These are phyloP conservation scores for Eumerus sabulonum DNA, from an alignment of 2,888 invertebrate species.

Conservation along the genomic window DNA sequence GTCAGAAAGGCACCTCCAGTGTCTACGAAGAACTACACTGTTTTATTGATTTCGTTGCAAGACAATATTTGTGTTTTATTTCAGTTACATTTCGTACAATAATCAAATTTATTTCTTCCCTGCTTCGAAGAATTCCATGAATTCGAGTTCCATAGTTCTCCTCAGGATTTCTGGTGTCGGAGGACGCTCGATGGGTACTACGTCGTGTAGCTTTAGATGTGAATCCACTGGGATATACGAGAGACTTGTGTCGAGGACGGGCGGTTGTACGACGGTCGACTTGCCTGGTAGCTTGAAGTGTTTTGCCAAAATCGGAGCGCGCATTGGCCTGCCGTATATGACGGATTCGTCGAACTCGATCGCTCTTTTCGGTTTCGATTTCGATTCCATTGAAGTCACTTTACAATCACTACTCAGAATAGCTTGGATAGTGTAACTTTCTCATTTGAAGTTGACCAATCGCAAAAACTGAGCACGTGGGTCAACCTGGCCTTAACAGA, in stretches of 20 bases:
- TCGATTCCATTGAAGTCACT: too few relatives aligned
- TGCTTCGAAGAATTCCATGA: conserved; percentile 73
- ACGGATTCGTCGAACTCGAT: conserved; percentile 30
- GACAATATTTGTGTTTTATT: conserved; percentile 5
- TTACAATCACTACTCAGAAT: too few relatives aligned
- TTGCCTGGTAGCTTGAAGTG: conserved; percentile 81
- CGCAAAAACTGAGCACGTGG: too few relatives aligned
- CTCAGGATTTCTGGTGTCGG: conserved; percentile 80
- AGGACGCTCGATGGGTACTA: conserved; percentile 81
- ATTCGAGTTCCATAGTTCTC: conserved; percentile 75
- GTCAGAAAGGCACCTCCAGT: too few relatives aligned
- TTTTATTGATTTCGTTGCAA: too few relatives aligned
- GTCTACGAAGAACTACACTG: too few relatives aligned
- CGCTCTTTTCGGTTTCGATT: too few relatives aligned
- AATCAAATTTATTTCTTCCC: conserved; percentile 31
- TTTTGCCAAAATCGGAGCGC: conserved; percentile 82
- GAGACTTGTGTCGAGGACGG: conserved; percentile 83
- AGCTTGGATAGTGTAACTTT: too few relatives aligned
- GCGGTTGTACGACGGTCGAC: conserved; percentile 76
- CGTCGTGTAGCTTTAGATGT: conserved; percentile 83
- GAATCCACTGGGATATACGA: conserved; percentile 85
- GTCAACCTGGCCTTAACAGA: too few relatives aligned
- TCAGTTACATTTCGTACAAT: conserved; percentile 2
- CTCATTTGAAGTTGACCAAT: too few relatives aligned
- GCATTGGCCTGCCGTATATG: conserved; percentile 80